Evolutionary conservation across 2,797 vertebrate genomes (phyloP).

Genomic region (Gymnoscopelus braueri): DNA sequence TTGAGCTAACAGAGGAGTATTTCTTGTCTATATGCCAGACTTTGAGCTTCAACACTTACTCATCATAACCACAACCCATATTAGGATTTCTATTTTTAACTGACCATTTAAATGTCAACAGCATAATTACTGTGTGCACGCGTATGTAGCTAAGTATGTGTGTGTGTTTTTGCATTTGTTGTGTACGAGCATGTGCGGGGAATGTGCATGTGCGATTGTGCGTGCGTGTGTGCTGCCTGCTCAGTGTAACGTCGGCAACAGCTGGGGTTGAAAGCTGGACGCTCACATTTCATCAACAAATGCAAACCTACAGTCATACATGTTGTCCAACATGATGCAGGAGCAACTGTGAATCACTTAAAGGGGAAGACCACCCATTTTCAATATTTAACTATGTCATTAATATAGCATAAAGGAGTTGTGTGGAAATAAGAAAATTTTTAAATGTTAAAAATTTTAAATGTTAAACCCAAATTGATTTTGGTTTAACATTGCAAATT

Average conservation of each 20-base stretch:
- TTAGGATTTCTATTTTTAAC: conserved; percentile 57
- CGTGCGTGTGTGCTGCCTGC: conserved; percentile 21
- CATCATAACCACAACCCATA: conserved; percentile 78
- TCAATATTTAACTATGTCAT: too few species aligned
- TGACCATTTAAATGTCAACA: conserved; percentile 54
- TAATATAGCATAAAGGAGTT: too few species aligned
- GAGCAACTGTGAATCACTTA: not conserved
- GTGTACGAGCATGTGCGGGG: not conserved
- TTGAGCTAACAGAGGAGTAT: conserved; percentile 41
- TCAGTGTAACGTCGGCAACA: conserved; percentile 51
- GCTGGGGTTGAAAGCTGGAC: conserved; percentile 31
- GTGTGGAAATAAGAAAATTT: too few species aligned
- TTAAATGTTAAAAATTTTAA: too few species aligned
- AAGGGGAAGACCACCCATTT: too few species aligned
- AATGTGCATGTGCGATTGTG: not conserved
- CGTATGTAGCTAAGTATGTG: not conserved
- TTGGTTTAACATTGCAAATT: too few species aligned
- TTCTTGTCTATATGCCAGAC: conserved; percentile 52
- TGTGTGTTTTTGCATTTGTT: not conserved
- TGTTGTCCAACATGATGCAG: not conserved
- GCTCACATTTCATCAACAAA: conserved; percentile 21
- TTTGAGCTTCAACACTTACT: conserved; percentile 62
- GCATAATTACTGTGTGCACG: conserved; percentile 41
- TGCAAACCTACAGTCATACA: not conserved
- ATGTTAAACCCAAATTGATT: too few species aligned